A percentile compares a stretch with the other conserved stretches of the same genome.
Conservation (phyloP, 1,140 invertebrate genomes). For the Catajapyx aquilonaris region DNA sequence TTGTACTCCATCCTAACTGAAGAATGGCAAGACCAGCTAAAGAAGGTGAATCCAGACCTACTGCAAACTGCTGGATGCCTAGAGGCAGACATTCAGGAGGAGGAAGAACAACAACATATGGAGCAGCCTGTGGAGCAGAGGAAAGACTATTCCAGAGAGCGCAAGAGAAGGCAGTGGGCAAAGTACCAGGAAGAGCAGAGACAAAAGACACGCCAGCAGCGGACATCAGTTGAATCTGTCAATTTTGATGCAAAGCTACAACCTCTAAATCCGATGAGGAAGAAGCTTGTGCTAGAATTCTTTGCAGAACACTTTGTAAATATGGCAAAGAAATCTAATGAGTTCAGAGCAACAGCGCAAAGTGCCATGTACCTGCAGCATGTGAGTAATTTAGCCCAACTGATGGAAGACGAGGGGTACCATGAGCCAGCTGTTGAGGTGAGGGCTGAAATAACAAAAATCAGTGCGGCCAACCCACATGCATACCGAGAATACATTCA, state of each 20-base stretch:
- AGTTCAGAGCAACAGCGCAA: conserved; percentile 30
- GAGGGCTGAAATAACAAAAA: too few species aligned
- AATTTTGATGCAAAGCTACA: too few species aligned
- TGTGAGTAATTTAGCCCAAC: conserved; percentile 34
- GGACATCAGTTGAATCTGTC: conserved; percentile 16
- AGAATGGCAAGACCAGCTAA: conserved; percentile 7
- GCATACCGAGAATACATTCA: too few species aligned
- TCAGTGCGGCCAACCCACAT: too few species aligned
- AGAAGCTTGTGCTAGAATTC: too few species aligned
- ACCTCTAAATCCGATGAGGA: too few species aligned
- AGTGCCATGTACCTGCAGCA: conserved; percentile 43
- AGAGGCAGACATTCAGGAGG: conserved; percentile 11
- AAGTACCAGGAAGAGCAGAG: conserved; percentile 13
- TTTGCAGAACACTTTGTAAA: conserved; percentile 44
- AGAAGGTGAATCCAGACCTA: conserved; percentile 2
- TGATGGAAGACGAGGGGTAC: conserved; percentile 30
- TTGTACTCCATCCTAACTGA: conserved; percentile 35
- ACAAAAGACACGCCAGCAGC: conserved; percentile 14
- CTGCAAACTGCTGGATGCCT: conserved; percentile 6
- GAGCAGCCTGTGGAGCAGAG: background rate
- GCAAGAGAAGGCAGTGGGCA: background rate
- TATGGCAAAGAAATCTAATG: conserved; percentile 35
- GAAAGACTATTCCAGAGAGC: conserved; percentile 2
- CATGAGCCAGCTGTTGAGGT: background rate
- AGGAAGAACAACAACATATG: conserved; percentile 16